Base-by-base conservation (phyloP, 2,888 invertebrate genomes). In the Eustalomyia histrio region DNA sequence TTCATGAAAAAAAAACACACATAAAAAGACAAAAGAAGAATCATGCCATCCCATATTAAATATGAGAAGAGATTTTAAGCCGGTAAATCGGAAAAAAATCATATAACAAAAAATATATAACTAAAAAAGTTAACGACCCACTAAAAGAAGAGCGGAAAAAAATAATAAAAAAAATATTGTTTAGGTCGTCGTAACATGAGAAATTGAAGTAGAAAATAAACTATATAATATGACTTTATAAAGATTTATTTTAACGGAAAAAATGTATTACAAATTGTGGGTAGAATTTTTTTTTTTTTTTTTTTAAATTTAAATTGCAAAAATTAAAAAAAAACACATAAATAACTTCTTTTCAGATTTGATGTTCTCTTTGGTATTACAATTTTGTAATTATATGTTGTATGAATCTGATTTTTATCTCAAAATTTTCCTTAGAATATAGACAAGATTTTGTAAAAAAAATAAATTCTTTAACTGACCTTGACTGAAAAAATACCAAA, bases 61-160 rank as follows among this genome's bases (percentile, higher is more conserved):
- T 69, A 76, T 55, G 55, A 72, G 61, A 73, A 71, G 63, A 79
- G 78, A 50, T 73, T 79, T 72, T 21, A 67, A 79, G 78, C 67
- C 78, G 78, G 78, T 57, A 73, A 79, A 73, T 73, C 50, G 47
- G 39, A 67, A 79, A 79, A 73, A 78, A 53, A 10, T 6, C 33
- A 65, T 17, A 52, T n/a, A 39, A n/a, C 17, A 18, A 55, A 60
- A 60, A 33, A 73, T 33, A 8, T 43, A 53, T 55, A 35, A 73
- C 72, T 79, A 55, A 63, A 79, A 67, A 73, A 58, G 78, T 73
- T 79, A 73, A 79, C 78, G 72, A 73, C 72, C 78, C 72, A 79
- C 72, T 68, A 72, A 67, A 33, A 74, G 52, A 33, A 14, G 12
- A 12, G 4, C 6, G 3, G 10, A 69, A 39, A 64, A 58, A 52